Evolutionary conservation across 2,797 vertebrate genomes (phyloP), one percentile per base, ranked within the genome.

Genomic region (Microcaecilia unicolor): DNA sequence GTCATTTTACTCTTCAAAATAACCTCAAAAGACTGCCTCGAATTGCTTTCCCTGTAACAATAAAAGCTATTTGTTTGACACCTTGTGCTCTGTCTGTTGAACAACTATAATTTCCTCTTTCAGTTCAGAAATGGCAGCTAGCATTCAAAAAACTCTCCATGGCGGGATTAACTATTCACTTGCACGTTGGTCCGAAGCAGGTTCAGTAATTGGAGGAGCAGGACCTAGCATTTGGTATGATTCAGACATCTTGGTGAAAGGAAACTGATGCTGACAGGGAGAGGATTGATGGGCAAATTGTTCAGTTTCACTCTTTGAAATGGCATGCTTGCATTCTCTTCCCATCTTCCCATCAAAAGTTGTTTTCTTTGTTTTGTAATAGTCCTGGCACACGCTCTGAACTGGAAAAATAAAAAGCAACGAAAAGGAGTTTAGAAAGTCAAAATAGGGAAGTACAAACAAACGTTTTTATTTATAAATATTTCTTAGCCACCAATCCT

Each of bases 61-160:
- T 30, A 28, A 58, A 25, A 51, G 27, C 10, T 39, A 33, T 44
- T 38, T 22, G 18, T 37, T 26, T 8, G 6, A 7, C 10, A 2
- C 25, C 2, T 9, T 0, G 1, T 10, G 2, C 18, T 25, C 37
- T 0, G 10, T 35, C 2, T 4, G 29, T 25, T 25, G 20, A 0
- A 0, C 0, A 21, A 30, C 11, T 2, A 2, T 32, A 19, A 12
- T 44, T 31, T 37, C 24, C 29, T 25, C 20, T 23, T 27, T 18
- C 1, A 0, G 9, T 29, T 21, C 40, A 51, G 44, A 25, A 49
- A 32, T 35, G 12, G 31, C 2, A 2, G 14, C 28, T 39, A 28
- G 14, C 18, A 6, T 25, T 21, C 23, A 17, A 24, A 3, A n/a
- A 23, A n/a, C n/a, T 22, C 31, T 47, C 34, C 4, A 1, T 2